A percentile compares a stretch with the other conserved stretches of the same genome.
These are phyloP conservation scores for Monochamus saltuarius DNA, from an alignment of 1,140 invertebrate genomes.

Conservation along the genomic window DNA sequence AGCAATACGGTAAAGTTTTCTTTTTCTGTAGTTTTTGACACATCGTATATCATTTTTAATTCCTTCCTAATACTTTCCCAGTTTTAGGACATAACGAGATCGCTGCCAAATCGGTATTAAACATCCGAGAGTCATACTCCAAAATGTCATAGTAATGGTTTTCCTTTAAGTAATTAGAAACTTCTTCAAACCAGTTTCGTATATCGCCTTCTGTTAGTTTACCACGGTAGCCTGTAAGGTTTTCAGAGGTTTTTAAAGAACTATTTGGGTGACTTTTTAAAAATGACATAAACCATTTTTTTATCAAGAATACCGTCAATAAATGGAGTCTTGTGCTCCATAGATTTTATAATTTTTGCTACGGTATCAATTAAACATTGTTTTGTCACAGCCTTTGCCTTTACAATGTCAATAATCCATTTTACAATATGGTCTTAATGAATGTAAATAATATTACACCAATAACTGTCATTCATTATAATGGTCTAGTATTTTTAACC, in stretches of 20 bases:
- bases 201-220: neutral
- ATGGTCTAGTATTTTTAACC: too few species aligned
- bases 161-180: conserved; percentile 1
- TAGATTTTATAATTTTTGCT: too few species aligned
- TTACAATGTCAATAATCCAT: neutral
- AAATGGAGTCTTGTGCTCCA: too few species aligned
- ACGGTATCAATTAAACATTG: too few species aligned
- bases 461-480: too few species aligned
- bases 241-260: neutral
- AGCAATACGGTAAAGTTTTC: conserved; percentile 8
- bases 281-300: too few species aligned
- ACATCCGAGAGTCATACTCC: neutral
- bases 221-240: neutral
- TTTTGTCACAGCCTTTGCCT: too few species aligned
- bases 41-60: conserved; percentile 1
- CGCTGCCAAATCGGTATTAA: conserved; percentile 1
- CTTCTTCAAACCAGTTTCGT: neutral
- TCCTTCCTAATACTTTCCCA: conserved; percentile 3
- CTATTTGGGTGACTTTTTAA: too few species aligned
- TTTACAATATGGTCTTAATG: conserved; percentile 1
- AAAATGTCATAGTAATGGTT: neutral
- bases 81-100: conserved; percentile 8
- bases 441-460: too few species aligned
- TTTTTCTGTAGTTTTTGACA: conserved; percentile 2
- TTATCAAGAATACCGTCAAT: too few species aligned